These are phyloP conservation scores for Andrena trimmerana DNA, from an alignment of 2,888 invertebrate species.

Conservation along the genomic window DNA sequence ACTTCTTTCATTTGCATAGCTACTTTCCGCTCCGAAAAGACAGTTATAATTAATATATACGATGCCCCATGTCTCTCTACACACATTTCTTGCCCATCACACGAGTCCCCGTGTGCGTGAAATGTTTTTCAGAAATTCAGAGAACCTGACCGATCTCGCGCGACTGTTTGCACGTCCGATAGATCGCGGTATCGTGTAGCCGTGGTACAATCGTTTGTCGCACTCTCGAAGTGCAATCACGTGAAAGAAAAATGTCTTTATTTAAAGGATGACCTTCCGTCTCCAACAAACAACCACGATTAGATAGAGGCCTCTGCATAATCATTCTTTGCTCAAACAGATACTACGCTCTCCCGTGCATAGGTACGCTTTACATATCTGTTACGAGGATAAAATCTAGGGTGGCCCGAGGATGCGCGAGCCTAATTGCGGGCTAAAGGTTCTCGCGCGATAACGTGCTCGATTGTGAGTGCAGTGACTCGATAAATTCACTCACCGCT, in stretches of 20 bases:
- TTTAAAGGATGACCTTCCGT: constrained; percentile 52
- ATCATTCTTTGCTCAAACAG: constrained; percentile 47
- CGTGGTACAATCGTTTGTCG: background rate
- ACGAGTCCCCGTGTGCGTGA: no score
- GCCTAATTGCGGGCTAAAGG: constrained; percentile 10
- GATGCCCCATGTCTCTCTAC: background rate
- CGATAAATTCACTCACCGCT: background rate
- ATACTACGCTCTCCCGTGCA: constrained; percentile 36
- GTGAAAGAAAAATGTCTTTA: constrained; percentile 27
- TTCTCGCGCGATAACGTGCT: background rate
- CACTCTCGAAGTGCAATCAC: background rate
- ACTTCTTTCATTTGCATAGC: background rate
- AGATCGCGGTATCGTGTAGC: no score
- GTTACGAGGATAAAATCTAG: constrained; percentile 11
- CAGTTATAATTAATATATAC: background rate
- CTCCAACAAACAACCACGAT: constrained; percentile 48
- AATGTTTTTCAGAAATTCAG: no score
- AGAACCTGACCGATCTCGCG: no score
- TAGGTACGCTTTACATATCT: constrained; percentile 40
- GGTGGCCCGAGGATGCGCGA: constrained; percentile 6
- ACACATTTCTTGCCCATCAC: background rate
- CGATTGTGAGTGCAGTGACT: background rate
- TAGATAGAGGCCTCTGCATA: constrained; percentile 53
- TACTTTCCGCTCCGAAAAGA: background rate
- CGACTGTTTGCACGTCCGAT: no score